A percentile compares a stretch with the other conserved stretches of the same genome.
Evolutionary conservation across 2,797 vertebrate species (phyloP).

Genomic region (Crenichthys baileyi): DNA sequence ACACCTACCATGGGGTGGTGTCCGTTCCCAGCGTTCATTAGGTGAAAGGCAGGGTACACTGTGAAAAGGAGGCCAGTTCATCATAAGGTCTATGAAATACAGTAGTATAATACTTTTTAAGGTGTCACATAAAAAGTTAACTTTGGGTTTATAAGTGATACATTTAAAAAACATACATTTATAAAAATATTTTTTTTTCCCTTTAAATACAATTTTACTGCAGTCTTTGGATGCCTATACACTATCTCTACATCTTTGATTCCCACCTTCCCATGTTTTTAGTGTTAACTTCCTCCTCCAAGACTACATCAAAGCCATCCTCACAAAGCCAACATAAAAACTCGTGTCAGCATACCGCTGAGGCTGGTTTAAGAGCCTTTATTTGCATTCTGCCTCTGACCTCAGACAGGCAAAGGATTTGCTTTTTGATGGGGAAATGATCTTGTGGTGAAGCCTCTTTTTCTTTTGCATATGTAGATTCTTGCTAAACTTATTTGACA

Average conservation of each 20-base stretch:
- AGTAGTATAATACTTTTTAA: not conserved
- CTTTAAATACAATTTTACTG: not conserved
- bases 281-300: slow-evolving; percentile 26
- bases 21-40: not conserved
- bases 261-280: not conserved
- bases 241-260: slow-evolving; percentile 11
- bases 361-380: slow-evolving; percentile 23
- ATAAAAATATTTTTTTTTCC: not conserved
- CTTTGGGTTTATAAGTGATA: not conserved
- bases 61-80: not conserved
- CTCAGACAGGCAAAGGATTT: slow-evolving; percentile 56
- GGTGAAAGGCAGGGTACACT: not conserved
- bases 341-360: slow-evolving; percentile 45
- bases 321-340: slow-evolving; percentile 20
- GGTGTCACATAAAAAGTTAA: not conserved
- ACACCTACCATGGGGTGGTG: not conserved
- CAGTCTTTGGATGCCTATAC: slow-evolving; percentile 17
- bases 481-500: slow-evolving; percentile 70
- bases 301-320: slow-evolving; percentile 35
- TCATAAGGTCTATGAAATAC: not conserved
- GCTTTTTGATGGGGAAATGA: slow-evolving; percentile 53
- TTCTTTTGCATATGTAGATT: slow-evolving; percentile 53
- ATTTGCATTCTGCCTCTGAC: slow-evolving; percentile 62
- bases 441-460: slow-evolving; percentile 45
- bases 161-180: not conserved